A percentile compares a stretch with the other conserved stretches of the same genome.
Evolutionary conservation across 2,797 vertebrate species (phyloP).

Genomic region (Acanthurus tractus): DNA sequence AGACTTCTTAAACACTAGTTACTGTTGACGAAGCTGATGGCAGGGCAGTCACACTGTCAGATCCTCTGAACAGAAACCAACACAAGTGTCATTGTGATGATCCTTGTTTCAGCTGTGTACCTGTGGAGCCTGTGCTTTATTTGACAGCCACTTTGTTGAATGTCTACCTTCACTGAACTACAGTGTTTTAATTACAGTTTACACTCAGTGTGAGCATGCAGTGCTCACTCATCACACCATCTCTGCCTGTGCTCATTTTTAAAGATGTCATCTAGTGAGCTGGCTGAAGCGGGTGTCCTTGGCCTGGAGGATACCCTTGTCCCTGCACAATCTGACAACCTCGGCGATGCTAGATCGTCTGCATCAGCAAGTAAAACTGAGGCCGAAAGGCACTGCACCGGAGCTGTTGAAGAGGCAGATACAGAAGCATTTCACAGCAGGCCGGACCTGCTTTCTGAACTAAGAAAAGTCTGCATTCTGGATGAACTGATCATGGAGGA

Average conservation of each 20-base stretch:
- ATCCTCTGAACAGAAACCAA: background rate
- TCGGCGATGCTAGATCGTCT: background rate
- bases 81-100: background rate
- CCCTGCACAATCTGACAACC: background rate
- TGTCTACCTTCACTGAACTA: background rate
- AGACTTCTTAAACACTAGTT: background rate
- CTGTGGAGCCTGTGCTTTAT: background rate
- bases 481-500: constrained; percentile 82
- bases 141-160: background rate
- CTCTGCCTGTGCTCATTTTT: background rate
- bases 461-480: constrained; percentile 70
- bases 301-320: constrained; percentile 62
- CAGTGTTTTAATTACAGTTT: too few species aligned
- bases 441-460: constrained; percentile 65
- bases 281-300: constrained; percentile 74
- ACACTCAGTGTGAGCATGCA: background rate
- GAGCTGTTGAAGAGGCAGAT: background rate
- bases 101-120: background rate
- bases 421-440: background rate
- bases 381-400: background rate
- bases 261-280: constrained; percentile 72
- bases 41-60: background rate
- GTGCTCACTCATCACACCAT: background rate
- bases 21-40: too few species aligned
- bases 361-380: constrained; percentile 1